Percentiles rank a stretch among this genome's conserved stretches.
Evolutionary conservation across 2,888 invertebrate species (phyloP).

Genomic region (Laothoe populi): DNA sequence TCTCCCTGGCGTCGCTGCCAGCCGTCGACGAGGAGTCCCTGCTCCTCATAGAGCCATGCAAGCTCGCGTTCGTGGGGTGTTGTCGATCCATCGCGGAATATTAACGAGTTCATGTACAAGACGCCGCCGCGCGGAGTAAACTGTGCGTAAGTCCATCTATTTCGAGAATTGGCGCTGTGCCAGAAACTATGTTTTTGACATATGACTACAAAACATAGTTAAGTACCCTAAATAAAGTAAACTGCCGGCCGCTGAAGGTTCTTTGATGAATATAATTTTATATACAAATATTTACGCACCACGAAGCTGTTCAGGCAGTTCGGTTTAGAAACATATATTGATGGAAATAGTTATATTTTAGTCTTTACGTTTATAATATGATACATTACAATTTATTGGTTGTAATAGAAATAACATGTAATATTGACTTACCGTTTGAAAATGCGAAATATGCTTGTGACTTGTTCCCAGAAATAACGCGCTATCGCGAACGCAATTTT

Average conservation of each 20-base stretch:
- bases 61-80: constrained; percentile 65
- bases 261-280: neutral
- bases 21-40: constrained; percentile 88
- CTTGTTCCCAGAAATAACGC: constrained; percentile 15
- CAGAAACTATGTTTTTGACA: constrained; percentile 54
- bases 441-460: constrained; percentile 11
- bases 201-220: constrained; percentile 62
- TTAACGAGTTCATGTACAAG: constrained; percentile 34
- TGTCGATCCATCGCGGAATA: constrained; percentile 64
- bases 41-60: constrained; percentile 87
- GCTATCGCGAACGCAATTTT: constrained; percentile 1
- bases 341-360: too few species aligned
- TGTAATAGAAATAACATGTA: neutral
- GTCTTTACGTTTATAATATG: too few species aligned
- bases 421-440: constrained; percentile 1
- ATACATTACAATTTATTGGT: too few species aligned
- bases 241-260: constrained; percentile 11
- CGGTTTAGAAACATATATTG: neutral
- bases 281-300: neutral
- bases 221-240: constrained; percentile 22
- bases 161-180: constrained; percentile 71
- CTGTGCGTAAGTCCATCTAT: constrained; percentile 58
- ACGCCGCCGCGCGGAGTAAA: constrained; percentile 44
- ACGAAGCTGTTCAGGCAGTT: neutral
- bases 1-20: constrained; percentile 88